phyloP scores from a whole-genome alignment of 2,888 invertebrate genomes.

The Troglohyphantes excavatus region DNA sequence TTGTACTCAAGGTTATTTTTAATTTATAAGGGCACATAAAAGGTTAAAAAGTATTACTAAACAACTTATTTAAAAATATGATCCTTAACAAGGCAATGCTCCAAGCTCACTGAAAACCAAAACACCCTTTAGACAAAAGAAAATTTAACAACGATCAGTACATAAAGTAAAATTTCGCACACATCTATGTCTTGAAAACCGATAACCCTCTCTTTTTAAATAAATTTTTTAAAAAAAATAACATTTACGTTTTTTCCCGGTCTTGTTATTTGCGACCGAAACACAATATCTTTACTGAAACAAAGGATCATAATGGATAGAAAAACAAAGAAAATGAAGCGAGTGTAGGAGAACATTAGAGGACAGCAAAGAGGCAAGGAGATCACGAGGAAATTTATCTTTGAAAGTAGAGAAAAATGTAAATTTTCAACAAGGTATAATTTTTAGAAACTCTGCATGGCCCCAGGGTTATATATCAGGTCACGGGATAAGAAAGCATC shows the following conservation, averaged over 20 bases:
- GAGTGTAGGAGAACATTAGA: slow-evolving; percentile 29
- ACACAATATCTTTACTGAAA: neutral
- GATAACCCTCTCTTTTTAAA: neutral
- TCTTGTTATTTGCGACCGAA: slow-evolving; percentile 7
- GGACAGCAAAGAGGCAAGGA: neutral
- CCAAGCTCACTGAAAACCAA: too few species aligned
- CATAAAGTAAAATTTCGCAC: too few species aligned
- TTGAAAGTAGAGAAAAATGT: slow-evolving; percentile 48
- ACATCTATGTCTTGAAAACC: neutral
- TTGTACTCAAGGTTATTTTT: too few species aligned
- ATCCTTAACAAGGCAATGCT: too few species aligned
- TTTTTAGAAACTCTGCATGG: slow-evolving; percentile 24
- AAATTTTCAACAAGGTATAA: slow-evolving; percentile 60
- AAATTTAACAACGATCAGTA: too few species aligned
- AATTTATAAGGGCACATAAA: too few species aligned
- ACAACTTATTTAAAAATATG: too few species aligned
- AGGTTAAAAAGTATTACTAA: too few species aligned
- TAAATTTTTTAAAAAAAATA: neutral
- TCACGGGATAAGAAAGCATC: slow-evolving; percentile 25
- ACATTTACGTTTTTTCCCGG: neutral
- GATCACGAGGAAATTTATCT: slow-evolving; percentile 13
- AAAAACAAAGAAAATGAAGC: slow-evolving; percentile 31
- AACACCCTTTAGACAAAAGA: too few species aligned
- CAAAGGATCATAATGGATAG: neutral
- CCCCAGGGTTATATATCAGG: neutral